Evolutionary conservation across 2,888 invertebrate genomes (phyloP).

Genomic region (Diaphora mendica): DNA sequence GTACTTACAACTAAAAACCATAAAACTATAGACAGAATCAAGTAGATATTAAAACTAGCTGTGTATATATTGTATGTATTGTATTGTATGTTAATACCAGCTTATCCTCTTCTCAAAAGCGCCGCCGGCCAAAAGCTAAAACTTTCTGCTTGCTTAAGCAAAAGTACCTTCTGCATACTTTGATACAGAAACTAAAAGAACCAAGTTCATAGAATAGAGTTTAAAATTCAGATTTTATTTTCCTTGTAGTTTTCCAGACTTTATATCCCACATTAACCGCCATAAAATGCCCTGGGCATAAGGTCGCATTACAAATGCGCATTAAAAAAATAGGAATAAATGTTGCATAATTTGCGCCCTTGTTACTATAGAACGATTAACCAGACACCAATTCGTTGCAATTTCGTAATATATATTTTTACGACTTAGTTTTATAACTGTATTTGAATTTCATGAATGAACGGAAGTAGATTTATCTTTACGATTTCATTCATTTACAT

Average conservation of each 20-base stretch:
- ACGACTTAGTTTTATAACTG: constrained; percentile 33
- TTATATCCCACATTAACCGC: neutral
- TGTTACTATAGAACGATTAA: neutral
- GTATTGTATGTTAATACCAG: neutral
- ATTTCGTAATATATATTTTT: constrained; percentile 39
- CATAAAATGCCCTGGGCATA: neutral
- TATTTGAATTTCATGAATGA: constrained; percentile 46
- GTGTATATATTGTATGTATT: no score
- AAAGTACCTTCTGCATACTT: neutral
- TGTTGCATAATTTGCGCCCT: neutral
- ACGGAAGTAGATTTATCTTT: constrained; percentile 19
- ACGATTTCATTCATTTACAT: constrained; percentile 25
- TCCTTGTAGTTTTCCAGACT: neutral
- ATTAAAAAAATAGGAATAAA: neutral
- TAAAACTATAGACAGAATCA: neutral
- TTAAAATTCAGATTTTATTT: neutral
- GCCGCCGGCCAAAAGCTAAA: neutral
- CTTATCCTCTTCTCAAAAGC: neutral
- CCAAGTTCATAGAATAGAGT: neutral
- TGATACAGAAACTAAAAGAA: neutral
- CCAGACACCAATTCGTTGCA: constrained; percentile 15
- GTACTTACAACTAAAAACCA: no score
- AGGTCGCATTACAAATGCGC: neutral
- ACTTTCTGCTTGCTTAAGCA: neutral
- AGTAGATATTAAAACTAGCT: no score